Base-by-base conservation (phyloP, 2,888 invertebrate species). In the Pseudococcus longispinus region DNA sequence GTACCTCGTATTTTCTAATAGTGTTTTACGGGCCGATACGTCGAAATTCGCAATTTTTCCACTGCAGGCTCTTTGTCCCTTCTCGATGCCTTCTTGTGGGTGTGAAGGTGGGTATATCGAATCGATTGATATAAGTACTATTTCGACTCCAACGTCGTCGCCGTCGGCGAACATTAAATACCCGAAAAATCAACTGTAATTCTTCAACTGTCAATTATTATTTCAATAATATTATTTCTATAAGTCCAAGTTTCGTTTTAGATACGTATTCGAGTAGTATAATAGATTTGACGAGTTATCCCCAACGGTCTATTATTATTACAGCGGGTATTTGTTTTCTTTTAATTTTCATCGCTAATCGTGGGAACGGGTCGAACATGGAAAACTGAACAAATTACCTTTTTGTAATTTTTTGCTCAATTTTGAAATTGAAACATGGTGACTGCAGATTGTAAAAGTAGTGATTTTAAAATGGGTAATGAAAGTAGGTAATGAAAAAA, bases 311-410 rank as follows among this genome's bases (percentile, higher is more conserved):
- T 70, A 70, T 70, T 70, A 70, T 70, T 70, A 46, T 46, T 46
- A 46, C 23, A 9, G 26, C 3, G 70, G 26, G 70, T 55, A 70
- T 70, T 70, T 70, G 70, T 70, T 70, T 70, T 70, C 70, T 70
- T 70, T 70, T 18, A 70, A 70, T 70, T 70, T 70, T 15, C 70
- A 70, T 13, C 70, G 70, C 26, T 70, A 70, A 70, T 70, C n/a
- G n/a, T n/a, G n/a, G n/a, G n/a, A n/a, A n/a, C n/a, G n/a, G n/a
- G n/a, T n/a, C n/a, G n/a, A n/a, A n/a, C n/a, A n/a, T n/a, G n/a
- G n/a, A n/a, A n/a, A n/a, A n/a, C n/a, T n/a, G n/a, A n/a, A n/a
- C n/a, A n/a, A n/a, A n/a, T n/a, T n/a, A n/a, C n/a, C n/a, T n/a
- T n/a, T n/a, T n/a, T n/a, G n/a, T n/a, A n/a, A n/a, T n/a, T n/a